Conservation (phyloP, 1,140 invertebrate species). For the Eupeodes corollae region DNA sequence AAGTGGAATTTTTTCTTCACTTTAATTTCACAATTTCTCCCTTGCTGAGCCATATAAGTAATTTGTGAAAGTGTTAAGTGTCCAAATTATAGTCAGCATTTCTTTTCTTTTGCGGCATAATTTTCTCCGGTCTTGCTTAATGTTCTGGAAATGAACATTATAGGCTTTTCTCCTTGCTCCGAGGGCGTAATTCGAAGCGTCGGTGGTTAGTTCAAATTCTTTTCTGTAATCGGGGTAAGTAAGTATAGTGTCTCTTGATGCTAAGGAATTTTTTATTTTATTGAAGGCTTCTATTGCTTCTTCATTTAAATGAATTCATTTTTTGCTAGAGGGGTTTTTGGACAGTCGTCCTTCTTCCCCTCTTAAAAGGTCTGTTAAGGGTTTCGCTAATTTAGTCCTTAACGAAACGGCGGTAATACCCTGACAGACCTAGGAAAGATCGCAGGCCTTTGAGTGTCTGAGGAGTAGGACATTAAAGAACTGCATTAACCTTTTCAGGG, state of each 20-base stretch:
- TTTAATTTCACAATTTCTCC: conserved; percentile 17
- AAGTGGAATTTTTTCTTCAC: too few relatives aligned
- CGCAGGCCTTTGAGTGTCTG: conserved; percentile 12
- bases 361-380: conserved; percentile 13
- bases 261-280: conserved; percentile 4
- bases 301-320: neutral
- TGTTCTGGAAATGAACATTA: conserved; percentile 20
- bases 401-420: too few relatives aligned
- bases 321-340: conserved; percentile 5
- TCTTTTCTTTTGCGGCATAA: too few relatives aligned
- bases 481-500: conserved; percentile 16
- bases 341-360: conserved; percentile 4
- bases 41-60: conserved; percentile 21
- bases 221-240: neutral
- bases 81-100: conserved; percentile 37
- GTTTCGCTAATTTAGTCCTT: too few relatives aligned
- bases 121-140: conserved; percentile 20
- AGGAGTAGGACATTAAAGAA: conserved; percentile 14
- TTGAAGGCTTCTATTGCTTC: conserved; percentile 2
- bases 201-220: conserved; percentile 3
- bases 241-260: conserved; percentile 1
- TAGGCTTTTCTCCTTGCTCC: conserved; percentile 9
- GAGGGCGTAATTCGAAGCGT: conserved; percentile 2
- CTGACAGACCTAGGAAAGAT: conserved; percentile 10
- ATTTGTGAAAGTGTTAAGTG: conserved; percentile 24